A percentile compares a stretch with the other conserved stretches of the same genome.
phyloP scores from a whole-genome alignment of 2,888 invertebrate species.

The Orthosia gothica region DNA sequence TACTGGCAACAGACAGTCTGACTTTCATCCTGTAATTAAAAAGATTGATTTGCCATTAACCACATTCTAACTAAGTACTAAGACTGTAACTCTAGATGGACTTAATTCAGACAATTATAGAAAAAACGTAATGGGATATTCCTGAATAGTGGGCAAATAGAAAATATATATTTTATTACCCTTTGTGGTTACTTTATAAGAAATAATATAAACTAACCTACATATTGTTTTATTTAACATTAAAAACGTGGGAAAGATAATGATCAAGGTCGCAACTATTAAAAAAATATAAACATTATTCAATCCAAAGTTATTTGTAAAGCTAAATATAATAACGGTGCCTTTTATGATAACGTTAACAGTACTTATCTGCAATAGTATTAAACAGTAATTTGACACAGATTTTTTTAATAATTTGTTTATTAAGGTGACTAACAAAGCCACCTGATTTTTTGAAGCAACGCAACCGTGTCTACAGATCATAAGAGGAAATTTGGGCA shows the following conservation, averaged over 20 bases:
- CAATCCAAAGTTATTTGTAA: slow-evolving; percentile 8
- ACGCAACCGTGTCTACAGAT: neutral
- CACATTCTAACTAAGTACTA: slow-evolving; percentile 18
- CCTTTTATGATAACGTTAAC: slow-evolving; percentile 17
- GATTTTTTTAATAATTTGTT: neutral
- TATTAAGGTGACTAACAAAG: neutral
- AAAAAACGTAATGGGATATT: slow-evolving; percentile 22
- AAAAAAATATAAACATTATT: slow-evolving; percentile 23
- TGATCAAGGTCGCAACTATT: slow-evolving; percentile 9
- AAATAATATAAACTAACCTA: slow-evolving; percentile 28
- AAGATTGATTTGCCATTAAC: slow-evolving; percentile 30
- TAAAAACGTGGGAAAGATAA: neutral
- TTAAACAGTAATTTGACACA: slow-evolving; percentile 17
- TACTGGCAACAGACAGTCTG: neutral
- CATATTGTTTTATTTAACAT: neutral
- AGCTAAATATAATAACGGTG: slow-evolving; percentile 29
- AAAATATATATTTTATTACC: neutral
- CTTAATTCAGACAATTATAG: slow-evolving; percentile 24
- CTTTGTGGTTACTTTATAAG: neutral
- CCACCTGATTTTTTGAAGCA: neutral
- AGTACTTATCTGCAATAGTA: neutral
- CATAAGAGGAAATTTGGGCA: too few species aligned
- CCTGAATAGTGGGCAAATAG: slow-evolving; percentile 6
- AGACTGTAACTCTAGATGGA: slow-evolving; percentile 15
- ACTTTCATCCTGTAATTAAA: slow-evolving; percentile 24